Percentiles rank a stretch among this genome's conserved stretches.
phyloP scores from a whole-genome alignment of 2,797 vertebrate species.

The Cossypha dichroa region DNA sequence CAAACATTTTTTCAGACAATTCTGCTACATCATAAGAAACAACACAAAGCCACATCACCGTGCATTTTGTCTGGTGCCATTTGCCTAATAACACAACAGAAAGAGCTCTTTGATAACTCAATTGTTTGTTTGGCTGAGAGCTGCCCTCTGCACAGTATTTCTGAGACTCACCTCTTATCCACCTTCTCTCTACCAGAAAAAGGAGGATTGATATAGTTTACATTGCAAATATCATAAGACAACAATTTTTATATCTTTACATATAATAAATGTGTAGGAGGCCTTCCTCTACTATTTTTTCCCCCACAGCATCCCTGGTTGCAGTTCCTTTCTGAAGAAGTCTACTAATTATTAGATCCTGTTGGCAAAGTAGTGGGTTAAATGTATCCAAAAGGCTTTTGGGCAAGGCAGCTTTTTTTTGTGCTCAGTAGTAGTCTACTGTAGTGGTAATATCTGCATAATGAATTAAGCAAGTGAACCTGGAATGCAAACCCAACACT shows the following conservation, averaged over 20 bases:
- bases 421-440: not conserved
- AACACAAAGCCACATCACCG: not conserved
- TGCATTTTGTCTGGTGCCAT: not conserved
- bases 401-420: not conserved
- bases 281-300: not conserved
- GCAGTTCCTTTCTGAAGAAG: not conserved
- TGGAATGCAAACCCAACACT: not conserved
- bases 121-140: not conserved
- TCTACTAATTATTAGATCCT: not conserved
- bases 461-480: constrained; percentile 34
- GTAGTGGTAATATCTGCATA: not conserved
- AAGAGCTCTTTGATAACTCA: not conserved
- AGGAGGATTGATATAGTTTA: not conserved
- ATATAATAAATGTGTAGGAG: not conserved
- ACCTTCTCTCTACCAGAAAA: not conserved
- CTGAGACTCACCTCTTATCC: not conserved
- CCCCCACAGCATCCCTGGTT: not conserved
- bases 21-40: not conserved
- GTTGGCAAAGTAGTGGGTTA: not conserved
- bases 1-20: not conserved
- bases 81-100: not conserved
- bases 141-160: not conserved
- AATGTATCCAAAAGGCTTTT: not conserved
- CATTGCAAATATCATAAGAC: not conserved
- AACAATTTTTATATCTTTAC: not conserved